Base-by-base conservation (phyloP, 2,888 invertebrate genomes). In the Gastrophysa polygoni region DNA sequence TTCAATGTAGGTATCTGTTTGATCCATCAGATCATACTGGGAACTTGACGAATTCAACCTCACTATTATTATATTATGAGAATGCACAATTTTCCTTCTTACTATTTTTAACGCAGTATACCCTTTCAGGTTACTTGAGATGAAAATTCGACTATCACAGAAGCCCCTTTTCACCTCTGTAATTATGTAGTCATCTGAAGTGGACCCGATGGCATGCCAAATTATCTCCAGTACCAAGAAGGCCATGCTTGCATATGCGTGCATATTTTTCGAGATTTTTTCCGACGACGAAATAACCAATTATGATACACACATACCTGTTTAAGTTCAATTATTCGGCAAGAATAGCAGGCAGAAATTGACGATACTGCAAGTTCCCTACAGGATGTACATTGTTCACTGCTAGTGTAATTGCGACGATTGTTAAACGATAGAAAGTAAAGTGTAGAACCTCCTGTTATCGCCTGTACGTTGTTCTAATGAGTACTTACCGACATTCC, bases 221-320 rank as follows among this genome's bases (percentile, higher is more conserved):
- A 54, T 54, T 54, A 54, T 43, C 14, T n/a, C n/a, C 43, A 43
- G 43, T 54, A 21, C 24, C 54, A 54, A n/a, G 54, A 54, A 54
- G 17, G 17, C 54, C 43, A 10, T 7, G 38, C 54, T 20, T 54
- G 54, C 38, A 24, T 54, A 38, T 54, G 54, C 38, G 43, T 54
- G 54, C 24, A 38, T 11, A 34, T 43, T 52, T 52, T 52, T 24
- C 21, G 21, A 18, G 21, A 38, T 21, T 52, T 54, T 54, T 43
- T 54, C 24, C 29, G 14, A 43, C 38, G 18, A 43, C 11, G 11
- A 54, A 44, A 54, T 24, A 16, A 44, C 54, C 54, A 54, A 54
- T 54, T 54, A 43, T 24, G 34, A 54, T 38, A 14, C 3, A 38
- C 38, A 14, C 21, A 10, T 43, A 44, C 54, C 54, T 43, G 21